Evolutionary conservation across 2,113 vertebrate species (phyloP).

Genomic region (Ranitomeya variabilis): DNA sequence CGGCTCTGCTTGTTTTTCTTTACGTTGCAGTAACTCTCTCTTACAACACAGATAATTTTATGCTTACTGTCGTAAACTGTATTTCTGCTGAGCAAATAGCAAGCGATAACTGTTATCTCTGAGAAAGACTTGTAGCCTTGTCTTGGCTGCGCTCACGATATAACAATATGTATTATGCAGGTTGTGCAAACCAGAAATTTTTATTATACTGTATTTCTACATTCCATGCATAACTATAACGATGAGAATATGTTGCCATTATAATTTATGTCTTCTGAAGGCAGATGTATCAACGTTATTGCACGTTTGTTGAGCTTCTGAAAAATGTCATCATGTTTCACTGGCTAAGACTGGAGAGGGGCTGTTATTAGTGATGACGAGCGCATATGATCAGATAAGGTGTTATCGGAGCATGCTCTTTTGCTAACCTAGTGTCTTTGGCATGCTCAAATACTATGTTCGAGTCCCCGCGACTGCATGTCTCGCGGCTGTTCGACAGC

Average conservation of each 20-base stretch:
- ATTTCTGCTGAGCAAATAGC: slow-evolving; percentile 26
- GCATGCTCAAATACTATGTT: too few species aligned
- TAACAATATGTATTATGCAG: slow-evolving; percentile 8
- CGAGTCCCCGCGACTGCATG: too few species aligned
- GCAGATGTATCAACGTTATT: background rate
- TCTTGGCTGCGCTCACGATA: background rate
- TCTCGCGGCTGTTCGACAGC: too few species aligned
- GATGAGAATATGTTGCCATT: background rate
- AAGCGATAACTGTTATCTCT: slow-evolving; percentile 24
- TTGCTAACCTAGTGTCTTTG: too few species aligned
- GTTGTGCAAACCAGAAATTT: background rate
- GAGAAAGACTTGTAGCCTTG: slow-evolving; percentile 2
- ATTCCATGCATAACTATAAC: background rate
- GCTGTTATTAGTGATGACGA: background rate
- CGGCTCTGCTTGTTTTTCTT: slow-evolving; percentile 24
- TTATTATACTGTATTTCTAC: background rate
- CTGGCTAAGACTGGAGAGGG: background rate
- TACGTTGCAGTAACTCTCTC: slow-evolving; percentile 20
- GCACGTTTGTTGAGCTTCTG: background rate
- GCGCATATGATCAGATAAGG: too few species aligned
- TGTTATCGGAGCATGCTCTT: too few species aligned
- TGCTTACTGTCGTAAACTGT: slow-evolving; percentile 27
- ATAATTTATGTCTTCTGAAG: background rate
- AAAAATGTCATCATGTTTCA: background rate
- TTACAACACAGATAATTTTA: slow-evolving; percentile 24